Evolutionary conservation across 1,140 invertebrate genomes (phyloP).

Genomic region (Habropoda laboriosa): DNA sequence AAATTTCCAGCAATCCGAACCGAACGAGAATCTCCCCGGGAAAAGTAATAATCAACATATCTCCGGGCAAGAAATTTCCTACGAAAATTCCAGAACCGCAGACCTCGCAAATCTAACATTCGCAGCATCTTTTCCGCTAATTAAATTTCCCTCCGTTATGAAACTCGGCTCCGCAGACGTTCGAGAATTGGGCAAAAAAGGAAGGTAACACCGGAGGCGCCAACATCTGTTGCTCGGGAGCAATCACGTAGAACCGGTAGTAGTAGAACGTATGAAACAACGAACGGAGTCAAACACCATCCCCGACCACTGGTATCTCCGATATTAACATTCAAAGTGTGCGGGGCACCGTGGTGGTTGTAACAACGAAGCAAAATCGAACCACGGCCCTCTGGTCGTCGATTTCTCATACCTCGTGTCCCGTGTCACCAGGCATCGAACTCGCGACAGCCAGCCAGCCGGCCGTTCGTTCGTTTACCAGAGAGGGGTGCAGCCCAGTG

Average conservation of each 20-base stretch:
- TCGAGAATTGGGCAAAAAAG: constrained; percentile 8
- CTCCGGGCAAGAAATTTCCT: not conserved
- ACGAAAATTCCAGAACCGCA: not conserved
- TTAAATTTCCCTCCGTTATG: not conserved
- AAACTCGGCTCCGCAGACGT: not conserved
- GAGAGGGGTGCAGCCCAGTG: constrained; percentile 61
- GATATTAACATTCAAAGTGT: constrained; percentile 35
- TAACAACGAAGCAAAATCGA: not conserved
- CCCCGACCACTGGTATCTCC: not conserved
- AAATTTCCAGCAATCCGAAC: no score
- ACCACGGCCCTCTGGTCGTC: no score
- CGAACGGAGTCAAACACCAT: not conserved
- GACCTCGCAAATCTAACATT: not conserved
- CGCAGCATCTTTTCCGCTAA: not conserved
- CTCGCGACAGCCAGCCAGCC: not conserved
- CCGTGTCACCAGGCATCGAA: not conserved
- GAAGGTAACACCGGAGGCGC: not conserved
- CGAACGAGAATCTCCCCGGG: no score
- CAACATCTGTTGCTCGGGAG: constrained; percentile 1
- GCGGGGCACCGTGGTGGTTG: not conserved
- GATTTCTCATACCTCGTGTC: not conserved
- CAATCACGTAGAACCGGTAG: constrained; percentile 22
- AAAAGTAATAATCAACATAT: not conserved
- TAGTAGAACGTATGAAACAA: not conserved
- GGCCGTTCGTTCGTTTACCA: constrained; percentile 55